Evolutionary conservation across 1,140 invertebrate species (phyloP).

Genomic region (Musca domestica): DNA sequence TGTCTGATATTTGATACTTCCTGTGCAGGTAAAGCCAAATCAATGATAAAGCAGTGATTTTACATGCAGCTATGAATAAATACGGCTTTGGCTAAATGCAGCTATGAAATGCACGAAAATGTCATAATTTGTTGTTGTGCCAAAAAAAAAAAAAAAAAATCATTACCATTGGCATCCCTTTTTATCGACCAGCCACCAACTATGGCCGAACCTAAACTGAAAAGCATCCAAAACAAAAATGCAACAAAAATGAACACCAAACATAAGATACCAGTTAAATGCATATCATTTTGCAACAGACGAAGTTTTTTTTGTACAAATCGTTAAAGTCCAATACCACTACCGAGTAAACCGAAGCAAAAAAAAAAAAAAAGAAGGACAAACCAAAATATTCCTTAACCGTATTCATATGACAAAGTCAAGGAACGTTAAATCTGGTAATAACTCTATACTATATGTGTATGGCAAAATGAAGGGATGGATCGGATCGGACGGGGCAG

Average conservation of each 20-base stretch:
- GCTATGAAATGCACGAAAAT: background rate
- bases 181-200: background rate
- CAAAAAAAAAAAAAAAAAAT: background rate
- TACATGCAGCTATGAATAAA: background rate
- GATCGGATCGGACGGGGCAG: no score
- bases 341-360: background rate
- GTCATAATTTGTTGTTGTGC: background rate
- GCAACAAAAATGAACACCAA: no score
- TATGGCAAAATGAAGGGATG: no score
- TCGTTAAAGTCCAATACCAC: background rate
- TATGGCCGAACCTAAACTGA: no score
- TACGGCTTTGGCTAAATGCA: background rate
- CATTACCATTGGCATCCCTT: background rate
- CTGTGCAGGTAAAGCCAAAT: background rate
- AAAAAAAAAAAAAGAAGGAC: background rate
- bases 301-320: background rate
- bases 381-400: background rate
- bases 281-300: conserved; percentile 20
- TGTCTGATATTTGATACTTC: background rate
- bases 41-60: background rate
- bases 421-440: conserved; percentile 8
- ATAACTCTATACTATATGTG: background rate
- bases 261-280: conserved; percentile 9
- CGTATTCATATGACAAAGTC: conserved; percentile 13
- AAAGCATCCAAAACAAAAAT: no score